A percentile compares a stretch with the other conserved stretches of the same genome.
These are phyloP conservation scores for Ommatoiulus sabulosus DNA, from an alignment of 2,888 invertebrate genomes.

Conservation along the genomic window DNA sequence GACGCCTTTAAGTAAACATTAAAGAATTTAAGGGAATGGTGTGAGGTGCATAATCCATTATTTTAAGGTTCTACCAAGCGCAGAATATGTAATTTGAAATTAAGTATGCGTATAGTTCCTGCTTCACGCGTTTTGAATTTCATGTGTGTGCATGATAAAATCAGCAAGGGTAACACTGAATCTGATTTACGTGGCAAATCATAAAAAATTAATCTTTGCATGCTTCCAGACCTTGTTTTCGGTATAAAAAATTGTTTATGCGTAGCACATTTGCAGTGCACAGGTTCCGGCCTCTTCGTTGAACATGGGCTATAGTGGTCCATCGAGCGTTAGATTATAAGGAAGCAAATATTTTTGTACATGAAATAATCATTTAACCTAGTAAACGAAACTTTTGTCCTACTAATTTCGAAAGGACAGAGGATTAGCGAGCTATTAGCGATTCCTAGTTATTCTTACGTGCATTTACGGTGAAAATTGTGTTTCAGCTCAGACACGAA, in stretches of 20 bases:
- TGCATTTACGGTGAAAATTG: background rate
- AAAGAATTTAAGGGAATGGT: background rate
- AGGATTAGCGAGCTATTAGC: background rate
- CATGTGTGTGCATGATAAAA: background rate
- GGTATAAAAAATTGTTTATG: background rate
- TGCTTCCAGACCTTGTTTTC: background rate
- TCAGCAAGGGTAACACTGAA: too few relatives aligned
- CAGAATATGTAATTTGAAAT: background rate
- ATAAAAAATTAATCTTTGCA: too few relatives aligned
- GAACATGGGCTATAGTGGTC: background rate
- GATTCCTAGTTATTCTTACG: background rate
- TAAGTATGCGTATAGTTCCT: background rate
- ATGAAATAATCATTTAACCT: background rate
- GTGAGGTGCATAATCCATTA: background rate
- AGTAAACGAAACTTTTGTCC: background rate
- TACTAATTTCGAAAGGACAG: background rate
- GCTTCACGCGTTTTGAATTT: background rate
- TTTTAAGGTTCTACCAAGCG: background rate
- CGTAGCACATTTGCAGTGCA: background rate
- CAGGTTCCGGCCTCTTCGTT: background rate
- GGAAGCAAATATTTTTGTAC: background rate
- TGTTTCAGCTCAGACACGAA: background rate
- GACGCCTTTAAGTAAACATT: background rate
- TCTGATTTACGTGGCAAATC: too few relatives aligned
- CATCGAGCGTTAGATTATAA: background rate